Conservation (phyloP, 2,113 vertebrate genomes). For the Garra rufa region DNA sequence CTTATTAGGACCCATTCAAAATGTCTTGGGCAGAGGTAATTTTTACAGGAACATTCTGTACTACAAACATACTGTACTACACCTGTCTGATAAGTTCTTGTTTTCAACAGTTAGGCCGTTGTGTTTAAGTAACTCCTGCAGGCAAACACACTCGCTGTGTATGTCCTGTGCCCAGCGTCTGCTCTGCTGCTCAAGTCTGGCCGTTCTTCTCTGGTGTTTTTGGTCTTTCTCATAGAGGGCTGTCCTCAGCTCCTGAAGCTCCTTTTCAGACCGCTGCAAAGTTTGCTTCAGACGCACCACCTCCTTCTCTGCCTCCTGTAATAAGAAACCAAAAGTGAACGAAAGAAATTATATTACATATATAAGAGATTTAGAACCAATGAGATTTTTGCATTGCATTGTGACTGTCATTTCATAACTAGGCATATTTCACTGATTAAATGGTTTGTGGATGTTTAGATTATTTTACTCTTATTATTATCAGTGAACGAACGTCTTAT, state of each 20-base stretch:
- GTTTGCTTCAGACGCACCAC: slow-evolving; percentile 48
- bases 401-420: too few relatives aligned
- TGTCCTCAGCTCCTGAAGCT: slow-evolving; percentile 57
- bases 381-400: background rate
- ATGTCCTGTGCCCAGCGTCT: slow-evolving; percentile 63
- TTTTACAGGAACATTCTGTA: background rate
- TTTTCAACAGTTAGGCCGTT: slow-evolving; percentile 45
- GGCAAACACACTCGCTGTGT: slow-evolving; percentile 53
- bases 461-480: too few relatives aligned
- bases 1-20: too few relatives aligned
- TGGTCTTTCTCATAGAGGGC: slow-evolving; percentile 61
- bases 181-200: slow-evolving; percentile 64
- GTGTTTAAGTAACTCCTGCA: slow-evolving; percentile 58
- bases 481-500: too few relatives aligned
- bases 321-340: slow-evolving; percentile 17
- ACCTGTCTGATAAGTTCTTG: slow-evolving; percentile 63
- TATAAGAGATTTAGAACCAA: background rate
- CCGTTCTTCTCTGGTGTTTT: slow-evolving; percentile 45
- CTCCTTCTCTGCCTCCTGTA: slow-evolving; percentile 65
- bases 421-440: too few relatives aligned
- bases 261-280: slow-evolving; percentile 61
- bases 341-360: background rate
- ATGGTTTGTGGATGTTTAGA: too few relatives aligned
- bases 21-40: background rate
- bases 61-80: background rate